Evolutionary conservation across 2,888 invertebrate species (phyloP).

Genomic region (Muschampia plurimacula): DNA sequence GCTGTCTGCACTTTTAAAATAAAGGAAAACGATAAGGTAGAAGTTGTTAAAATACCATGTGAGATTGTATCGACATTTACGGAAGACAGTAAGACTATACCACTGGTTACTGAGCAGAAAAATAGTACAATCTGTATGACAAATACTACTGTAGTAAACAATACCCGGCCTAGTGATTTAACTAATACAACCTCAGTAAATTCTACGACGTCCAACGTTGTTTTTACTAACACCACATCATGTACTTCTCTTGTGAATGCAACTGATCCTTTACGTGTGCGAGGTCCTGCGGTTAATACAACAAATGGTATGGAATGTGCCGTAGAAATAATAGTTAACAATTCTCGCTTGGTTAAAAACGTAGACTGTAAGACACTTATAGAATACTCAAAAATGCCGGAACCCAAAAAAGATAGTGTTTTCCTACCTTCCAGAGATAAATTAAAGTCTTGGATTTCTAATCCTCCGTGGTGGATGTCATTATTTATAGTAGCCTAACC

Average conservation of each 20-base stretch:
- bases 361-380: slow-evolving; percentile 67
- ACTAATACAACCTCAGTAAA: neutral
- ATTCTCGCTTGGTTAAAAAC: slow-evolving; percentile 56
- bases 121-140: slow-evolving; percentile 58
- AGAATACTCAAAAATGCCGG: slow-evolving; percentile 67
- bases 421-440: slow-evolving; percentile 64
- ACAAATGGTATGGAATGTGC: slow-evolving; percentile 62
- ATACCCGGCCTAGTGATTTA: slow-evolving; percentile 29
- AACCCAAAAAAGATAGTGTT: slow-evolving; percentile 49
- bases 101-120: neutral
- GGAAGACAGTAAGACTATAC: slow-evolving; percentile 53
- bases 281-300: slow-evolving; percentile 60
- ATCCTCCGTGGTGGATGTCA: slow-evolving; percentile 79
- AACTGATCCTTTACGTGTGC: slow-evolving; percentile 65
- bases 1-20: slow-evolving; percentile 69
- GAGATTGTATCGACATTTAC: slow-evolving; percentile 80
- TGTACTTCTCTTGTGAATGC: slow-evolving; percentile 12
- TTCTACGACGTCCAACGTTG: slow-evolving; percentile 18
- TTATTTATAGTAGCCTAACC: slow-evolving; percentile 62
- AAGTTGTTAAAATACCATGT: slow-evolving; percentile 72
- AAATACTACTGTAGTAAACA: slow-evolving; percentile 57
- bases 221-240: slow-evolving; percentile 11
- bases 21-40: slow-evolving; percentile 60
- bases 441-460: slow-evolving; percentile 68
- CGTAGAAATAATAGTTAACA: slow-evolving; percentile 66